A percentile compares a stretch with the other conserved stretches of the same genome.
Conservation (phyloP, 64 coral and sea anemone species). For the Stichodactyla mertensii region DNA sequence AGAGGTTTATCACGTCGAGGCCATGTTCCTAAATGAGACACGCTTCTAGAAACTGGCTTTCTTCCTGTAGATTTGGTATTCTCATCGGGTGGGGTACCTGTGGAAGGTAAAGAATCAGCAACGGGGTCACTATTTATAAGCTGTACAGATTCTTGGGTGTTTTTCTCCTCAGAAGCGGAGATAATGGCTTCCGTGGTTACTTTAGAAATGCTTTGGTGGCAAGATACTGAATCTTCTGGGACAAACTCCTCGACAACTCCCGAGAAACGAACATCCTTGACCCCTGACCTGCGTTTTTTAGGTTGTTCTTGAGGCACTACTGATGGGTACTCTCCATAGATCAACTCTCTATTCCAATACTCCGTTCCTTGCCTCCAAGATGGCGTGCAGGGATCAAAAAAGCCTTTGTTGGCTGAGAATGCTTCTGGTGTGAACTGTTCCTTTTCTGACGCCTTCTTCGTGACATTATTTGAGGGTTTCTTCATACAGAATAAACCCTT, state of each 20-base stretch:
- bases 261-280: neutral
- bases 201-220: neutral
- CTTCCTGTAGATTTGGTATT: neutral
- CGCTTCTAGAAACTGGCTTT: neutral
- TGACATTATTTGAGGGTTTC: neutral
- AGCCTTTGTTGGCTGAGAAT: conserved; percentile 17
- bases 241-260: neutral
- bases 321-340: conserved; percentile 18
- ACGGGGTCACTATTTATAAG: neutral
- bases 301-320: neutral
- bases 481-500: neutral
- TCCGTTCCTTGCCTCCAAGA: neutral
- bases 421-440: neutral
- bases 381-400: conserved; percentile 9
- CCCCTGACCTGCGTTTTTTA: neutral
- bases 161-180: neutral
- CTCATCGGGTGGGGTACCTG: neutral
- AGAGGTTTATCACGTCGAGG: neutral
- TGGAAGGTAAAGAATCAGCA: neutral
- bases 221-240: neutral
- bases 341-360: conserved; percentile 8
- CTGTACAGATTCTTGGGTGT: neutral
- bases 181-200: neutral
- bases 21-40: neutral
- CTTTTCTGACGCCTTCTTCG: neutral